Conservation (phyloP, 2,888 invertebrate genomes). For the Synanthedon tipuliformis region DNA sequence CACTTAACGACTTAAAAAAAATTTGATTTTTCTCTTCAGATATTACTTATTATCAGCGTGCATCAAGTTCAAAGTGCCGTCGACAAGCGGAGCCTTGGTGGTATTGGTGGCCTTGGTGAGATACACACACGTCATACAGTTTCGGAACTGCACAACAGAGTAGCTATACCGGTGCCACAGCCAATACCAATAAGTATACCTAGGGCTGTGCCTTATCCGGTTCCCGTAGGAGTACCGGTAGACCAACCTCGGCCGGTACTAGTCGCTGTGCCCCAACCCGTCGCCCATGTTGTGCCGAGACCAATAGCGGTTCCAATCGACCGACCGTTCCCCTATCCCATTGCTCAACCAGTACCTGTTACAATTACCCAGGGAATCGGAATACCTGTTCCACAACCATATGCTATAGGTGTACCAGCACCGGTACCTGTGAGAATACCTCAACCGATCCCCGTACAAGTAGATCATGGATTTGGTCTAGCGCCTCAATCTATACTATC, state of each 20-base stretch:
- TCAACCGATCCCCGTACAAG: constrained; percentile 34
- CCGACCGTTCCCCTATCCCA: constrained; percentile 65
- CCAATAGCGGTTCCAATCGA: constrained; percentile 61
- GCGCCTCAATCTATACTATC: neutral
- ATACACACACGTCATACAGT: constrained; percentile 47
- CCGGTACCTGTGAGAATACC: constrained; percentile 48
- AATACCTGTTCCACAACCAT: constrained; percentile 67
- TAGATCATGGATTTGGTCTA: constrained; percentile 8
- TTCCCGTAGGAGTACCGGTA: constrained; percentile 59
- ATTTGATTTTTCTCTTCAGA: constrained; percentile 19
- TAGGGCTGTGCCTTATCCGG: constrained; percentile 56
- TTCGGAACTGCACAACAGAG: constrained; percentile 56
- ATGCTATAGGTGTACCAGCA: constrained; percentile 50
- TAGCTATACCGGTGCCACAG: constrained; percentile 65
- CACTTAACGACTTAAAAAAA: too few relatives aligned
- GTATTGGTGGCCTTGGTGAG: constrained; percentile 1
- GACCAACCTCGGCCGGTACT: constrained; percentile 42
- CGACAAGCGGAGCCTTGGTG: constrained; percentile 5
- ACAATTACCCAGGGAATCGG: constrained; percentile 62
- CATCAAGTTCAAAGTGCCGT: constrained; percentile 12
- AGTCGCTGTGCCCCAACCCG: constrained; percentile 50
- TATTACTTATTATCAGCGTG: constrained; percentile 21
- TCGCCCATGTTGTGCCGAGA: constrained; percentile 47
- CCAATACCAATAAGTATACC: constrained; percentile 62
- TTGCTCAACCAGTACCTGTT: constrained; percentile 66